A percentile compares a stretch with the other conserved stretches of the same genome.
Conservation (phyloP, 2,113 vertebrate species). For the Tachuris rubrigastra region DNA sequence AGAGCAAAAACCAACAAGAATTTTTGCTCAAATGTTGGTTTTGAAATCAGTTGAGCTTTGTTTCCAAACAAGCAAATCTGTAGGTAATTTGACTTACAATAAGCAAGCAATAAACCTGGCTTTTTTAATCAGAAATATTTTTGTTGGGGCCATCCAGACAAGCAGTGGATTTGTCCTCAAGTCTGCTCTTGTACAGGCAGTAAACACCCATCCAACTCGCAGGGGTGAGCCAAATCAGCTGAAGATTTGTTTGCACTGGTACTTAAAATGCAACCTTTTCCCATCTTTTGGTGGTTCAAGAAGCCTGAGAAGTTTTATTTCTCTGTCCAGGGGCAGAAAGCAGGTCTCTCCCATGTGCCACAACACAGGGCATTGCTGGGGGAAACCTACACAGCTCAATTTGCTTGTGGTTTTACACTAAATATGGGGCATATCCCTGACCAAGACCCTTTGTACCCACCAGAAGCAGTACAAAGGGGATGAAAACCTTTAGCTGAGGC, state of each 20-base stretch:
- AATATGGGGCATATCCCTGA: not conserved
- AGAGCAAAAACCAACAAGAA: not conserved
- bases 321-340: not conserved
- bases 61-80: not conserved
- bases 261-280: not conserved
- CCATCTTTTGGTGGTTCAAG: not conserved
- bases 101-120: not conserved
- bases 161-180: not conserved
- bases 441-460: not conserved
- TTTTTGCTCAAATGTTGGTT: not conserved
- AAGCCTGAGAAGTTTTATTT: not conserved
- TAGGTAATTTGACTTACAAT: not conserved
- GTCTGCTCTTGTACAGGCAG: not conserved
- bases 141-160: not conserved
- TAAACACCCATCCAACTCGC: not conserved
- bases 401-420: too few relatives aligned
- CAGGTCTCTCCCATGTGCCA: not conserved
- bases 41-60: not conserved
- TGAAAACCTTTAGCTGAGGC: not conserved
- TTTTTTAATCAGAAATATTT: not conserved
- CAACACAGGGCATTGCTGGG: accelerated
- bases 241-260: not conserved
- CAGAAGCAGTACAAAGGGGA: not conserved
- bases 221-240: not conserved
- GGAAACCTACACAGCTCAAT: not conserved